A percentile compares a stretch with the other conserved stretches of the same genome.
Conservation (phyloP, 2,888 invertebrate species). For the Xestoiulus laeticollis region DNA sequence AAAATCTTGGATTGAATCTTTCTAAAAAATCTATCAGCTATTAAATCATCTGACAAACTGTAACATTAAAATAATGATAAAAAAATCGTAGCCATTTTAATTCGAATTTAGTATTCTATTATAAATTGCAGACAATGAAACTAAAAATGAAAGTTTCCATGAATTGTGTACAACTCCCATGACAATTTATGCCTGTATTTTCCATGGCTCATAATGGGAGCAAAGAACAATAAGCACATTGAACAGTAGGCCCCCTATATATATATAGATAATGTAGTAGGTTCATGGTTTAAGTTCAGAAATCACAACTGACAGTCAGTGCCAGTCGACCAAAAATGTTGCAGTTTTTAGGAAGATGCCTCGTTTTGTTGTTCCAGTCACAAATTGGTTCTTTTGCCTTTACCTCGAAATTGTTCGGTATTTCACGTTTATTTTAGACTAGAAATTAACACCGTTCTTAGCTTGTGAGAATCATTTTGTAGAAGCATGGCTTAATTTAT, state of each 20-base stretch:
- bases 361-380: not conserved
- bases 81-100: too few species aligned
- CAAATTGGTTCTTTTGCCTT: not conserved
- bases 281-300: not conserved
- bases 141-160: too few species aligned
- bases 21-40: too few species aligned
- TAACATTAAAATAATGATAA: too few species aligned
- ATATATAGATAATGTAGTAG: not conserved
- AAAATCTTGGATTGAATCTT: too few species aligned
- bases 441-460: not conserved
- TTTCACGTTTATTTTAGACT: not conserved
- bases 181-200: not conserved
- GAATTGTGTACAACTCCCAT: too few species aligned
- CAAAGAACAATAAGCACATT: not conserved
- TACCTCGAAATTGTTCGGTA: not conserved
- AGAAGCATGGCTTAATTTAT: constrained; percentile 33
- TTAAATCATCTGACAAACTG: too few species aligned
- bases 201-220: not conserved
- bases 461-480: not conserved
- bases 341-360: not conserved
- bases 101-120: too few species aligned
- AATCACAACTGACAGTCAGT: not conserved
- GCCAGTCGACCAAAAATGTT: not conserved
- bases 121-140: too few species aligned
- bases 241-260: too few species aligned